Conservation (phyloP, 2,797 vertebrate species). For the Gila robusta region DNA sequence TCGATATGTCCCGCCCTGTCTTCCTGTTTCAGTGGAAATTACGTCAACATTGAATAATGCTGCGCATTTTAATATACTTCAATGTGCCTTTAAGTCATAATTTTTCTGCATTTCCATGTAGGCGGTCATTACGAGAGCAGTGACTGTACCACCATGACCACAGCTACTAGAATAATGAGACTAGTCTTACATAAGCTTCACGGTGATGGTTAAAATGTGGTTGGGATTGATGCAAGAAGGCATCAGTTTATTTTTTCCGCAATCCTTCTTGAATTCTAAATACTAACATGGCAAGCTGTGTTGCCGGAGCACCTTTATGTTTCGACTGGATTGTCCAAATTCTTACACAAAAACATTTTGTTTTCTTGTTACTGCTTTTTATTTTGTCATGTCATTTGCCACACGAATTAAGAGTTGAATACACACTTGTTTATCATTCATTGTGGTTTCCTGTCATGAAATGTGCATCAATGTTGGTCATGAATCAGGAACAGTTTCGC, state of each 20-base stretch:
- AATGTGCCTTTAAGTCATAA: not conserved
- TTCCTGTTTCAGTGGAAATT: not conserved
- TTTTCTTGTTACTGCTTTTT: not conserved
- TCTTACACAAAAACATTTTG: not conserved
- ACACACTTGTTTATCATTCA: not conserved
- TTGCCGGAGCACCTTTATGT: not conserved
- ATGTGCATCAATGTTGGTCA: not conserved
- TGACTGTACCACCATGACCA: constrained; percentile 17
- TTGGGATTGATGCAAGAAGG: not conserved
- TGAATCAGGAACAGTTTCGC: not conserved
- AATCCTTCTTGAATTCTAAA: constrained; percentile 1
- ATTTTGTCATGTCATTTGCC: not conserved
- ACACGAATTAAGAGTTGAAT: not conserved
- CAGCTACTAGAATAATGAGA: constrained; percentile 23
- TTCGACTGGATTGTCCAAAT: not conserved
- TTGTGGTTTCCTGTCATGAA: constrained; percentile 45
- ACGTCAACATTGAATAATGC: not conserved
- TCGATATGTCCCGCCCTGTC: not conserved
- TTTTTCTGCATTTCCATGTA: not conserved
- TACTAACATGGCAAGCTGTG: not conserved
- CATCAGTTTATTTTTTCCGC: not conserved
- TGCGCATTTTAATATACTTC: not conserved
- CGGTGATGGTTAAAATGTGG: constrained; percentile 5
- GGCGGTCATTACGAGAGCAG: constrained; percentile 2
- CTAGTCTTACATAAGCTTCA: constrained; percentile 10